Evolutionary conservation across 2,888 invertebrate species (phyloP).

Genomic region (Schizaphis graminum): DNA sequence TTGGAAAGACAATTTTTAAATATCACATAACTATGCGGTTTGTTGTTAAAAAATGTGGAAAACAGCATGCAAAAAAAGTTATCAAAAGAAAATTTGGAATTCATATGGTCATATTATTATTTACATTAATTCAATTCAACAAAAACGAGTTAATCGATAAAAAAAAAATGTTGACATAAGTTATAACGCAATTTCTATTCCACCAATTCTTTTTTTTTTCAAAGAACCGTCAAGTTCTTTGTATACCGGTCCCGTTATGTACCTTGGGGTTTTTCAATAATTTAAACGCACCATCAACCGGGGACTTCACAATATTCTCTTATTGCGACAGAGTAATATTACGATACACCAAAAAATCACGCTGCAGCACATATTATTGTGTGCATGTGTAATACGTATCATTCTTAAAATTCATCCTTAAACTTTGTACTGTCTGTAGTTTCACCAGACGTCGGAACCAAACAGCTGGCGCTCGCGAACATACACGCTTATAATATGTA

Average conservation of each 20-base stretch:
- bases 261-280: background rate
- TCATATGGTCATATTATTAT: background rate
- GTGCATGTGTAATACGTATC: background rate
- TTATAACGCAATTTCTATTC: background rate
- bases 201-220: background rate
- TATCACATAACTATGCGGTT: background rate
- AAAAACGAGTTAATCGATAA: background rate
- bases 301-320: background rate
- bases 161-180: background rate
- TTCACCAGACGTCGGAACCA: background rate
- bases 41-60: background rate
- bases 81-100: background rate
- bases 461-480: slow-evolving; percentile 33
- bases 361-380: background rate
- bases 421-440: slow-evolving; percentile 8
- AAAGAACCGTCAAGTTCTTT: background rate
- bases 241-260: background rate
- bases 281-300: background rate
- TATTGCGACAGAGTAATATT: background rate
- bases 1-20: background rate
- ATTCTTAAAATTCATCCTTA: background rate
- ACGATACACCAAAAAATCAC: background rate
- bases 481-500: background rate
- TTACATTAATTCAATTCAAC: background rate
- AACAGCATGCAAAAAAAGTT: background rate